Conservation (phyloP, 2,888 invertebrate species). For the Nebria brevicollis region DNA sequence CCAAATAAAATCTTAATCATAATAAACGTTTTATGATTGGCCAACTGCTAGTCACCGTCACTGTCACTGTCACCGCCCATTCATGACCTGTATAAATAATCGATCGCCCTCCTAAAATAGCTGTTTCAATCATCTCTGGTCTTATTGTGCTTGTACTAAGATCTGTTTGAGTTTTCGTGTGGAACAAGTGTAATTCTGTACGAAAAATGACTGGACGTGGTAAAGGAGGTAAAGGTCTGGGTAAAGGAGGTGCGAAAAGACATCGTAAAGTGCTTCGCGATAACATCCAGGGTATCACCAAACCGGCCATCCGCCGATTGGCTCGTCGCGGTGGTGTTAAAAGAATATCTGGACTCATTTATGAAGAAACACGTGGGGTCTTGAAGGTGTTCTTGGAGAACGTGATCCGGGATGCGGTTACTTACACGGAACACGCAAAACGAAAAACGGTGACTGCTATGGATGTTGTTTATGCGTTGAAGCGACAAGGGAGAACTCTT, state of each 20-base stretch:
- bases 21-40: too few species aligned
- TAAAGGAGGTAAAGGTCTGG: conserved; percentile 81
- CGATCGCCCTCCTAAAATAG: too few species aligned
- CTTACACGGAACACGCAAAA: conserved; percentile 88
- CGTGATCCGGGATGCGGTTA: conserved; percentile 86
- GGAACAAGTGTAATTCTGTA: not conserved
- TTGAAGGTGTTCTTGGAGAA: conserved; percentile 78
- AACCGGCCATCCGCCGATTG: conserved; percentile 80
- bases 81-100: too few species aligned
- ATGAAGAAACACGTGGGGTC: conserved; percentile 53
- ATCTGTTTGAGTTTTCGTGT: not conserved
- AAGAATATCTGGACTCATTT: conserved; percentile 58
- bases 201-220: conserved; percentile 79
- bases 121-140: too few species aligned
- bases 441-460: conserved; percentile 86
- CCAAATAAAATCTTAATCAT: too few species aligned
- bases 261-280: conserved; percentile 83
- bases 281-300: conserved; percentile 84
- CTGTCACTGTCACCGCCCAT: too few species aligned
- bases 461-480: conserved; percentile 86
- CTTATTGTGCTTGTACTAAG: too few species aligned
- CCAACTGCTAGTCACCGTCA: too few species aligned
- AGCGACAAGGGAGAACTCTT: conserved; percentile 80
- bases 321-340: conserved; percentile 78
- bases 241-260: conserved; percentile 84